Evolutionary conservation across 1,140 invertebrate species (phyloP).

Genomic region (Bombus soroeensis): DNA sequence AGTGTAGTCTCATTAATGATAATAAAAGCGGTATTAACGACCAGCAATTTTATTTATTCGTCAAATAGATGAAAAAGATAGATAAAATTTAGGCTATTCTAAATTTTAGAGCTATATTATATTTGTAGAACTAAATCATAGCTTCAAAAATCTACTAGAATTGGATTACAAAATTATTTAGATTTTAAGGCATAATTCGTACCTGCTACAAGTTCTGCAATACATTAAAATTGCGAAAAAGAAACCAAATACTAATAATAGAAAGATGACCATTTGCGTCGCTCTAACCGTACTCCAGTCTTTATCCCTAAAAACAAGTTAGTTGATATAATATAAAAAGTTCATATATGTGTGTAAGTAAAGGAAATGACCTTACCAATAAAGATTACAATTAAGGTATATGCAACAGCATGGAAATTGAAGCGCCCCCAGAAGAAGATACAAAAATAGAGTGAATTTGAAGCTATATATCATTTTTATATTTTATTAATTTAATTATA

Average conservation of each 20-base stretch:
- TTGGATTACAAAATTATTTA: not conserved
- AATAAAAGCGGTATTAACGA: not conserved
- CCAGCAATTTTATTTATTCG: not conserved
- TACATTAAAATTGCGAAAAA: slow-evolving; percentile 58
- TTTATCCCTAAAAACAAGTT: slow-evolving; percentile 49
- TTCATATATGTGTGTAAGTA: not conserved
- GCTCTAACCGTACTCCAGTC: slow-evolving; percentile 36
- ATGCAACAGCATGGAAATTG: not conserved
- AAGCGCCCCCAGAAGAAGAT: not conserved
- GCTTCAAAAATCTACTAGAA: not conserved
- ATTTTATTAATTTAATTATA: not conserved
- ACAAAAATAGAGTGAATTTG: not conserved
- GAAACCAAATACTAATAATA: slow-evolving; percentile 58
- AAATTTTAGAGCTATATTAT: not conserved
- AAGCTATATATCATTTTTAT: not conserved
- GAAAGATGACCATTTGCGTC: slow-evolving; percentile 60
- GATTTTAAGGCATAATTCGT: not conserved
- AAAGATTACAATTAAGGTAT: not conserved
- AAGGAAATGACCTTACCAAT: slow-evolving; percentile 1
- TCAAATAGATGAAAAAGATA: not conserved
- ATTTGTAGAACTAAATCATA: not conserved
- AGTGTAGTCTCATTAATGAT: not conserved
- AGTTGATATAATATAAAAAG: not conserved
- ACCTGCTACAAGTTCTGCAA: slow-evolving; percentile 67
- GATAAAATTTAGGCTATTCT: too few species aligned